Evolutionary conservation across 2,113 vertebrate species (phyloP), one percentile per base, ranked within the genome.

Genomic region (Caranx melampygus): DNA sequence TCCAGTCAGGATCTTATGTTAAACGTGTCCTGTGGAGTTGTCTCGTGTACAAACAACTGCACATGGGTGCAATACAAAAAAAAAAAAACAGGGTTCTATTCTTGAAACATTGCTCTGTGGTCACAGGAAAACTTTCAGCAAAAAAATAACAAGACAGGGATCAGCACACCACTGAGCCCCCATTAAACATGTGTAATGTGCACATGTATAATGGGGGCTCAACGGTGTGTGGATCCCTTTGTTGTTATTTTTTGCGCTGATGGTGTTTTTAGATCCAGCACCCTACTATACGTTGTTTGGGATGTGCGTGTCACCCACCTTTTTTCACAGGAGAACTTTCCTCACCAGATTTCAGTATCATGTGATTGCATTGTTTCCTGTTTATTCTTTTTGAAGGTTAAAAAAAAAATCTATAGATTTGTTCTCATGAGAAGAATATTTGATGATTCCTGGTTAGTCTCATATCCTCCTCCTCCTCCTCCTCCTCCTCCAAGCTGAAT

Each of bases 401-500:
- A 11, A 69, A 55, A 26, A 26, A 26, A 26, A 26, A 26, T 26
- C 35, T 58, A 5, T 21, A 33, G 52, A 2, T 61, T 54, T 45
- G 1, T 31, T 47, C 31, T 68, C 26, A 20, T 52, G 9, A 33
- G 16, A 76, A 55, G 6, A 63, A 34, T 13, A 21, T 42, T 40
- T 15, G 35, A 69, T 54, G 21, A 60, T 77, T 66, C 34, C n/a
- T 60, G 18, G 54, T 52, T 60, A 42, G 40, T 42, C 40, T 42
- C 40, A 42, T 42, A 10, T 42, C 40, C 14, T 55, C 18, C 21
- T 26, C 26, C 14, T 55, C 18, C 21, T 42, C 40, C 14, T 55
- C 18, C 21, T 42, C 40, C 14, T 55, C 18, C 21, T 20, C 57
- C 37, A 47, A 61, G 31, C 61, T 72, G 31, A 88, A 75, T 96